Evolutionary conservation across 1,140 invertebrate genomes (phyloP).

Genomic region (Potamilus streckersoni): DNA sequence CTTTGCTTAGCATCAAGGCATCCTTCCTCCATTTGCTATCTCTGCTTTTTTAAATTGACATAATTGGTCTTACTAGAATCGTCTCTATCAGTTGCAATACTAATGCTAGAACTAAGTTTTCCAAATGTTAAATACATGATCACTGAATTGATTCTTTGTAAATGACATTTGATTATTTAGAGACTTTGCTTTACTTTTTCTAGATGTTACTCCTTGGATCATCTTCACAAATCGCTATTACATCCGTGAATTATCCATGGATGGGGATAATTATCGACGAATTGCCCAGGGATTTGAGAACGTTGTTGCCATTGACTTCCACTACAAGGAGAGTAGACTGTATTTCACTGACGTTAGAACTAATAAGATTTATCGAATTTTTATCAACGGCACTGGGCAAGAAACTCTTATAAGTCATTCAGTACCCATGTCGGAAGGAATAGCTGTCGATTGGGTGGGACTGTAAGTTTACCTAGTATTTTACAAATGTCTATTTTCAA

Average conservation of each 20-base stretch:
- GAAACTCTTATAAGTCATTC: constrained; percentile 93
- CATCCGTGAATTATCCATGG: constrained; percentile 92
- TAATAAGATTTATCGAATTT: constrained; percentile 83
- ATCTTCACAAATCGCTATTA: constrained; percentile 99
- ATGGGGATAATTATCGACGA: constrained; percentile 86
- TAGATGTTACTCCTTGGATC: constrained; percentile 85
- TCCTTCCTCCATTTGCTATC: too few species aligned
- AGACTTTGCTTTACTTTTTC: constrained; percentile 50
- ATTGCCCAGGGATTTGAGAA: constrained; percentile 96
- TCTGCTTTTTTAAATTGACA: too few species aligned
- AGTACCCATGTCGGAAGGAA: constrained; percentile 94
- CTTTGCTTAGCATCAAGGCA: too few species aligned
- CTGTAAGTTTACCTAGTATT: constrained; percentile 47
- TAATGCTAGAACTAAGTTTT: too few species aligned
- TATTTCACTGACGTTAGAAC: constrained; percentile 94
- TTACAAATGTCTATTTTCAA: background rate
- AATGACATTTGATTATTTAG: background rate
- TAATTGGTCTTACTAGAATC: too few species aligned
- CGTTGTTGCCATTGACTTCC: constrained; percentile 96
- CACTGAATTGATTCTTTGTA: background rate
- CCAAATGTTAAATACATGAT: too few species aligned
- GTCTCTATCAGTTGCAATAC: too few species aligned
- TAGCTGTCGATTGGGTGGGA: constrained; percentile 96
- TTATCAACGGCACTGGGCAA: constrained; percentile 67
- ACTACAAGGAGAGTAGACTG: constrained; percentile 83